Evolutionary conservation across 2,888 invertebrate genomes (phyloP), one percentile per base, ranked within the genome.

Genomic region (Morinoia aosen): DNA sequence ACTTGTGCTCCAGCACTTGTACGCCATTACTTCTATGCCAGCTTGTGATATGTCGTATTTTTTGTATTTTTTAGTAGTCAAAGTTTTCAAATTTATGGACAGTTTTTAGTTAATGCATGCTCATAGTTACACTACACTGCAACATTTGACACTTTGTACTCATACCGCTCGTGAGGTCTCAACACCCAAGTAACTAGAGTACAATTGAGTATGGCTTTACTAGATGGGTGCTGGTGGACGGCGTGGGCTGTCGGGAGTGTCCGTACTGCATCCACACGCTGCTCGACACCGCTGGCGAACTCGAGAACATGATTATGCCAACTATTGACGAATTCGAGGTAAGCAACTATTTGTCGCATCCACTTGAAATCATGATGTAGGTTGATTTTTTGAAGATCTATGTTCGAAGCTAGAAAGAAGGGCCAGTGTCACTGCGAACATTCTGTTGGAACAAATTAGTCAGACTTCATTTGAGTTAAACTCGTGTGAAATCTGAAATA

Each of bases 231-330:
- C 98, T 99, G 33, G 98, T 99, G 88, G 97, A 98, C 56, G 97
- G 97, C 88, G 98, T 98, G 96, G 99, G 99, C 0, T 99, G 99
- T 97, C 98, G 98, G 97, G 98, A 98, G 97, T 99, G 99, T 97
- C 99, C 99, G 97, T 98, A 98, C 39, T 99, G 99, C 97, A 98
- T 98, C 0, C 98, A 99, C 97, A 98, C 98, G 90, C 98, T 99
- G 4, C 97, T 99, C 61, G 98, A 99, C 97, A 98, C 98, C 3
- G 98, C 99, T 0, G 99, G 99, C 97, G 97, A 98, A 25, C 97
- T 99, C 96, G 97, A 98, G 16, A 97, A 97, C 10, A 97, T 98
- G 56, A 98, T 99, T 57, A 98, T 98, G 93, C 98, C 98, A 1
- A 98, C 98, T 95, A 98, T 98, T 58, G 97, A 97, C 16, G 98